Evolutionary conservation across 2,113 vertebrate species (phyloP).

Genomic region (Sakesphorus luctuosus): DNA sequence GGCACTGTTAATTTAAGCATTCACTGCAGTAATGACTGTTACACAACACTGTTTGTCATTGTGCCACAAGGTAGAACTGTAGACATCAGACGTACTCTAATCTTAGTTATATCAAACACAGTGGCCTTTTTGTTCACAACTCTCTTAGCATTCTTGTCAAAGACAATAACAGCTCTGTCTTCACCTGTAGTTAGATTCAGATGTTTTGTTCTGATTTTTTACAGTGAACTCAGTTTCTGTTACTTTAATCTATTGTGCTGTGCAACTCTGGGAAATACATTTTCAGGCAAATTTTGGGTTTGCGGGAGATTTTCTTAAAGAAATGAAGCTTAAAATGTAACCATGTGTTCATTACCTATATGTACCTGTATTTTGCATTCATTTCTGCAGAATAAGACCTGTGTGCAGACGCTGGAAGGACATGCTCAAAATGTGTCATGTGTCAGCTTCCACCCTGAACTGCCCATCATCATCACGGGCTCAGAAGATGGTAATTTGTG

Average conservation of each 20-base stretch:
- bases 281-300: neutral
- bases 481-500: slow-evolving; percentile 91
- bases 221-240: neutral
- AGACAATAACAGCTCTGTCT: neutral
- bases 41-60: neutral
- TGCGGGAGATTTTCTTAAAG: neutral
- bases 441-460: slow-evolving; percentile 96
- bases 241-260: neutral
- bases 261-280: neutral
- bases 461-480: slow-evolving; percentile 98
- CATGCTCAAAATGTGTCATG: slow-evolving; percentile 98
- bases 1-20: neutral
- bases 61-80: neutral
- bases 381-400: slow-evolving; percentile 90
- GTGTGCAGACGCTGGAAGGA: slow-evolving; percentile 96
- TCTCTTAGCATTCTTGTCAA: neutral
- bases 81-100: neutral
- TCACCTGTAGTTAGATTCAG: neutral
- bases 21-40: neutral
- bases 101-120: neutral
- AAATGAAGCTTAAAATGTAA: neutral
- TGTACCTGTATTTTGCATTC: neutral
- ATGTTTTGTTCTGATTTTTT: neutral
- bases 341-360: neutral
- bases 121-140: neutral